phyloP scores from a whole-genome alignment of 1,140 invertebrate species.

The Papilio aristodemus region DNA sequence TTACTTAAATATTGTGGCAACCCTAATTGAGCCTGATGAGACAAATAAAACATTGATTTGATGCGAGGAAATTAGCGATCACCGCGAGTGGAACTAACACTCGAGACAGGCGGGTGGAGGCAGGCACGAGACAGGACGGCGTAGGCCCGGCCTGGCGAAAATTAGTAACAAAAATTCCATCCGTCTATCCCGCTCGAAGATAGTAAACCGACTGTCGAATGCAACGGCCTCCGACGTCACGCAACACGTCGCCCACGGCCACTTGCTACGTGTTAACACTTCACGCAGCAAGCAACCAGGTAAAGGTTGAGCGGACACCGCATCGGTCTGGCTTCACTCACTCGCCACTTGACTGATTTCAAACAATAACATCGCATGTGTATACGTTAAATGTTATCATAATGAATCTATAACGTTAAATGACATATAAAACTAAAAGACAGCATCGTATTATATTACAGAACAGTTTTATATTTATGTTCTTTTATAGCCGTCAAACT shows the following conservation, averaged over 20 bases:
- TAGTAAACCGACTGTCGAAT: too few species aligned
- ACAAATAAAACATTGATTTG: conserved; percentile 11
- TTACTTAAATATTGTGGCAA: too few species aligned
- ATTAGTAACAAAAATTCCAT: too few species aligned
- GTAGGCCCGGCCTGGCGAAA: too few species aligned
- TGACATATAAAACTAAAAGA: background rate
- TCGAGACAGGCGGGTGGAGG: background rate
- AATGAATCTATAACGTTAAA: background rate
- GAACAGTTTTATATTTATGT: too few species aligned
- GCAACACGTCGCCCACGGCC: background rate
- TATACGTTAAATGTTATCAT: background rate
- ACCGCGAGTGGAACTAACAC: background rate
- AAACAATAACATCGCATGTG: conserved; percentile 7
- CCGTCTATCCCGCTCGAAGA: too few species aligned
- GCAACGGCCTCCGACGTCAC: background rate
- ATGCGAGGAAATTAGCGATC: conserved; percentile 27
- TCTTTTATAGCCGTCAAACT: too few species aligned
- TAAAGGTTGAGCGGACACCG: conserved; percentile 1
- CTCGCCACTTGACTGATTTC: conserved; percentile 13
- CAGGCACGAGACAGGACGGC: background rate
- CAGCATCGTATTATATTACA: background rate
- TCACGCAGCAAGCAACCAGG: background rate
- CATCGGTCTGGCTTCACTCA: background rate
- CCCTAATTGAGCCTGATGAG: background rate
- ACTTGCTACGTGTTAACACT: background rate